A percentile compares a stretch with the other conserved stretches of the same genome.
Conservation (phyloP, 2,113 vertebrate species). For the Seriola quinqueradiata region DNA sequence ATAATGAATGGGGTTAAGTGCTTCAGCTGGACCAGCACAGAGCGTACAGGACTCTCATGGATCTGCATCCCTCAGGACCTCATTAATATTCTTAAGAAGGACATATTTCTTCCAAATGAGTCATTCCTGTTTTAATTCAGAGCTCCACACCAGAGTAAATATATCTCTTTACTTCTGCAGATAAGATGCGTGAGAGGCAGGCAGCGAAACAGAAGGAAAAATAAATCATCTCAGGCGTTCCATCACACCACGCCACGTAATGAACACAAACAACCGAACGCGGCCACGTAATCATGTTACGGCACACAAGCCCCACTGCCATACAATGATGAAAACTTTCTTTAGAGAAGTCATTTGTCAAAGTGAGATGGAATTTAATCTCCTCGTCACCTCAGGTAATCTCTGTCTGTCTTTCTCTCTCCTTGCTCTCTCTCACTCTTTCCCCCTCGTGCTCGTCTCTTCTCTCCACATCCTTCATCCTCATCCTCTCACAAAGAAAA, state of each 20-base stretch:
- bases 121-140: conserved; percentile 46
- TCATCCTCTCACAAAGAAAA: background rate
- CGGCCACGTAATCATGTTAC: conserved; percentile 43
- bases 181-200: conserved; percentile 25
- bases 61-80: conserved; percentile 40
- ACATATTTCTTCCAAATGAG: conserved; percentile 36
- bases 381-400: conserved; percentile 52
- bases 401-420: conserved; percentile 27
- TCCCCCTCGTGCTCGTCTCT: conserved; percentile 4
- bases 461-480: conserved; percentile 1
- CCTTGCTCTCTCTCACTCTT: conserved; percentile 9
- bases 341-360: conserved; percentile 61
- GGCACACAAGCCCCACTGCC: conserved; percentile 7
- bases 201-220: conserved; percentile 23
- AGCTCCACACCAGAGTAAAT: conserved; percentile 22
- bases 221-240: conserved; percentile 51
- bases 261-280: conserved; percentile 62
- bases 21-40: conserved; percentile 1
- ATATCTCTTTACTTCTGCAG: conserved; percentile 49
- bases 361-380: conserved; percentile 62
- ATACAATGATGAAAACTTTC: conserved; percentile 65
- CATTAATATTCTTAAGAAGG: conserved; percentile 48
- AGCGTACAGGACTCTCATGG: conserved; percentile 4
- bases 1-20: conserved; percentile 35
- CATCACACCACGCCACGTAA: conserved; percentile 27